Evolutionary conservation across 64 coral and sea anemone genomes (phyloP), one percentile per base, ranked within the genome.

Genomic region (Pocillopora verrucosa): DNA sequence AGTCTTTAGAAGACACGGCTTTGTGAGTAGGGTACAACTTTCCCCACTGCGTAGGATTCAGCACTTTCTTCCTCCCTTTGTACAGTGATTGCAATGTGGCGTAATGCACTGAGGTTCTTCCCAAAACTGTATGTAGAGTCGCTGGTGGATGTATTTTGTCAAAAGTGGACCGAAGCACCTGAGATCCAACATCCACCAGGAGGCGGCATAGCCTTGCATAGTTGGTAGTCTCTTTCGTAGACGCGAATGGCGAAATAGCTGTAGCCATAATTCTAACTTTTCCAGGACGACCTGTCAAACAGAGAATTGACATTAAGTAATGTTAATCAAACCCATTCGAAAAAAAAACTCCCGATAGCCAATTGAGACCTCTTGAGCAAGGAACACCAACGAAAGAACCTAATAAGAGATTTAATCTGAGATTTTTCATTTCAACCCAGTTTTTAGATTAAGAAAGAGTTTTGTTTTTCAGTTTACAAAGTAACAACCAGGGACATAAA

Each of bases 211-310:
- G 34, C 24, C 84, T 41, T 11, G 59, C 73, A 60, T 76, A 88
- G 57, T 88, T 88, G 15, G 86, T 77, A 13, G 26, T 76, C 75
- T 76, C 86, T 61, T 76, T 88, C 9, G 86, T 77, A 56, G 86
- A 62, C 13, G 11, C 73, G 15, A 75, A 75, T 4, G 34, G 16
- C 16, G 73, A 88, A 36, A 34, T 10, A 75, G 73, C 73, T 10
- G n/a, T n/a, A n/a, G n/a, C n/a, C n/a, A n/a, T n/a, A n/a, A n/a
- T n/a, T n/a, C n/a, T n/a, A n/a, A n/a, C n/a, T n/a, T n/a, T n/a
- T n/a, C n/a, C n/a, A n/a, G n/a, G n/a, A n/a, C n/a, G 9, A 2
- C n/a, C n/a, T 24, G 19, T 24, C 25, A 70, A 70, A 26, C 67
- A 20, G 22, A 24, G 7, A 70, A 24, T 24, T 17, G 0, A 24